Conservation (phyloP, 1,140 invertebrate genomes). For the Pemphigus obesinymphae region DNA sequence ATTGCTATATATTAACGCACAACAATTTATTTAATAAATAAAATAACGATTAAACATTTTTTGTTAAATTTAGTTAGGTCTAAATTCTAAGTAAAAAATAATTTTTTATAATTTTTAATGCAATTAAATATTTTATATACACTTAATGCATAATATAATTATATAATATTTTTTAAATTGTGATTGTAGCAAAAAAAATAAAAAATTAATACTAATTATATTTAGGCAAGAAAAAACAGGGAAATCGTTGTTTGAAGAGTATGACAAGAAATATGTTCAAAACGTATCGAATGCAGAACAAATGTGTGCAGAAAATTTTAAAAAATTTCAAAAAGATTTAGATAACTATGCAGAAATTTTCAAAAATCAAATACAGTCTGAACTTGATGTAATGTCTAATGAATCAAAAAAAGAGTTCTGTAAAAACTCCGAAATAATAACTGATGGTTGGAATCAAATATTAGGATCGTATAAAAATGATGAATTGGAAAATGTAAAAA, state of each 20-base stretch:
- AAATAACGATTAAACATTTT: no score
- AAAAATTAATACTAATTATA: background rate
- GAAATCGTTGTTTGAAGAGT: background rate
- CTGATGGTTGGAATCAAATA: background rate
- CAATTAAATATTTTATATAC: no score
- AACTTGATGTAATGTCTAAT: background rate
- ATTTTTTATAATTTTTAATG: no score
- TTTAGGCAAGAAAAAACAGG: background rate
- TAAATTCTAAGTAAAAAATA: no score
- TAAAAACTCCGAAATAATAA: background rate
- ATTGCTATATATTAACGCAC: no score
- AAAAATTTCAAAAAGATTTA: slow-evolving; percentile 21
- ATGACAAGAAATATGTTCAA: background rate
- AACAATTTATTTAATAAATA: no score
- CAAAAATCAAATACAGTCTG: background rate
- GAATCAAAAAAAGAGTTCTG: background rate
- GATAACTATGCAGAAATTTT: background rate
- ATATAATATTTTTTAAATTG: no score
- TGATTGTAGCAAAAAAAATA: no score
- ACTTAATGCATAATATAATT: no score
- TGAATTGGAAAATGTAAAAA: background rate
- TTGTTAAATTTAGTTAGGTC: no score
- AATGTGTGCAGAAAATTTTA: background rate
- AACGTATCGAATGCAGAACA: background rate
- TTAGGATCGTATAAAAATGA: background rate